Percentiles rank a stretch among this genome's conserved stretches.
These are phyloP conservation scores for Phyllostomus hastatus DNA, from an alignment of 2,113 vertebrate genomes.

Conservation along the genomic window DNA sequence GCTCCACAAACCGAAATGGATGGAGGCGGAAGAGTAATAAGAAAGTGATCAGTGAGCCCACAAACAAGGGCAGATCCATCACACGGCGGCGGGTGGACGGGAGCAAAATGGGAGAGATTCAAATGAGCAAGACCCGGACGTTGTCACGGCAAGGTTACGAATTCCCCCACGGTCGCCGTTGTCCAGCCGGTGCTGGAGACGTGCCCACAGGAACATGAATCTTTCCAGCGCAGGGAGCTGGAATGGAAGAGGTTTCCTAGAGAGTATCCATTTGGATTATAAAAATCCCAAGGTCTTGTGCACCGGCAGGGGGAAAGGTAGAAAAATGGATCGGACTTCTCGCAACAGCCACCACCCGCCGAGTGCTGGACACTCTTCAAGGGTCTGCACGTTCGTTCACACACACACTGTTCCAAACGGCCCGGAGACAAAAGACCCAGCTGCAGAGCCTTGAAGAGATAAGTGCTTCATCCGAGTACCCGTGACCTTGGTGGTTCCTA, in stretches of 20 bases:
- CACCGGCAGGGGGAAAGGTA: conserved; percentile 49
- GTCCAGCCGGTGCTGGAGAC: background rate
- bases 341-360: background rate
- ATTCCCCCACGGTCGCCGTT: background rate
- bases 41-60: conserved; percentile 84
- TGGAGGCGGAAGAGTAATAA: conserved; percentile 76
- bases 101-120: conserved; percentile 56
- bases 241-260: conserved; percentile 45
- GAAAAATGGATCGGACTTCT: conserved; percentile 47
- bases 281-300: conserved; percentile 61
- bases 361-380: background rate
- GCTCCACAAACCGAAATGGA: conserved; percentile 75
- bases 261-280: conserved; percentile 67
- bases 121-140: conserved; percentile 38
- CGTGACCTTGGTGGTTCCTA: background rate
- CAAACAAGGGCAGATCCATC: conserved; percentile 77
- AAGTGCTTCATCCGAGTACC: conserved; percentile 18
- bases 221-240: background rate
- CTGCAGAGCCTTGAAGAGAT: conserved; percentile 50
- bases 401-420: background rate
- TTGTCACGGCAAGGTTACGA: conserved; percentile 33
- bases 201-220: conserved; percentile 36
- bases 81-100: conserved; percentile 35
- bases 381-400: background rate
- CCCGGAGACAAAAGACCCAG: background rate